phyloP scores from a whole-genome alignment of 2,797 vertebrate genomes.

The Schizothorax lantsangensis region DNA sequence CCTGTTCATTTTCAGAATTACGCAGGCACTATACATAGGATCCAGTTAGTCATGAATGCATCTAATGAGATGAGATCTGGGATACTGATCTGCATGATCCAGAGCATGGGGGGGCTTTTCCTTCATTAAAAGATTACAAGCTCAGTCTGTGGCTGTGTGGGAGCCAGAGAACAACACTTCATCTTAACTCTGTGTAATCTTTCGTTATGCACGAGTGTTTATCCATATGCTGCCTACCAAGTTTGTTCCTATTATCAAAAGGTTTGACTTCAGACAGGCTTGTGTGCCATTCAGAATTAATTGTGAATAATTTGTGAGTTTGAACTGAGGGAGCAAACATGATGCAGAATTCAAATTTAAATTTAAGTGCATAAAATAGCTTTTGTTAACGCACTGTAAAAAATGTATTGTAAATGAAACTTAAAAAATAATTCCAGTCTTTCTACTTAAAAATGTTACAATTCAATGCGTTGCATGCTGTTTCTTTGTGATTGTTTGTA shows the following conservation, averaged over 20 bases:
- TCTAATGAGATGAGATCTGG: conserved; percentile 33
- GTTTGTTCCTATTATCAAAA: not conserved
- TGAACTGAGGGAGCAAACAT: not conserved
- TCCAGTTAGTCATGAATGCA: not conserved
- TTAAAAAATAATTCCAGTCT: not conserved
- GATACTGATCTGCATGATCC: not conserved
- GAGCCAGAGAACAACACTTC: conserved; percentile 7
- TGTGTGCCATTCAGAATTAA: not conserved
- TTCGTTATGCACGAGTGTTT: not conserved
- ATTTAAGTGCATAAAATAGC: not conserved
- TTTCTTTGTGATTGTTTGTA: not conserved
- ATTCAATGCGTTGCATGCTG: too few relatives aligned
- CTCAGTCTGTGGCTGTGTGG: conserved; percentile 23
- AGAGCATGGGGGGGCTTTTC: conserved; percentile 16
- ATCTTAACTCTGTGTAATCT: not conserved
- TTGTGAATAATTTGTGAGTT: not conserved
- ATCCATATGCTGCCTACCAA: not conserved
- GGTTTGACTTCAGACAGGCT: not conserved
- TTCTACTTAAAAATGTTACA: not conserved
- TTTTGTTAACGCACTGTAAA: not conserved
- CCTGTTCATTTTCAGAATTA: not conserved
- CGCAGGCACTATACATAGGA: not conserved
- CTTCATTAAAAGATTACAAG: conserved; percentile 32
- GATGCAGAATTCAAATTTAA: not conserved
- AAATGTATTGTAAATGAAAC: not conserved